These are phyloP conservation scores for Drosophila dunni DNA, from an alignment of 1,140 invertebrate genomes.

Conservation along the genomic window DNA sequence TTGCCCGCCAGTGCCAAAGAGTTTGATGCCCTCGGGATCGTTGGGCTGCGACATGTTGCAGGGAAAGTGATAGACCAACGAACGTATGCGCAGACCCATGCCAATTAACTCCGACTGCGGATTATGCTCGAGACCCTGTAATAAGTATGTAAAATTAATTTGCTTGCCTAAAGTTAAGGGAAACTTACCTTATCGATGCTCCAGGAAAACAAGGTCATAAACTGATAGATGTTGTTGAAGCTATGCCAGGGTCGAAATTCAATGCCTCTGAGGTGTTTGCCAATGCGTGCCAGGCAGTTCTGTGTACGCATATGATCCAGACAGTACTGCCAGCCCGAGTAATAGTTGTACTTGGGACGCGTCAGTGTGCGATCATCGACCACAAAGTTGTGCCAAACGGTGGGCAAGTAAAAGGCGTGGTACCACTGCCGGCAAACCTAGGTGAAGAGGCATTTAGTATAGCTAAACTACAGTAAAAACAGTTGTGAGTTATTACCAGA, in stretches of 20 bases:
- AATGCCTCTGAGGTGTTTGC: slow-evolving; percentile 88
- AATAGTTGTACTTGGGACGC: slow-evolving; percentile 91
- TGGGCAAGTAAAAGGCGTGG: slow-evolving; percentile 89
- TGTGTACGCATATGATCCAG: slow-evolving; percentile 91
- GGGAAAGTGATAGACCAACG: slow-evolving; percentile 91
- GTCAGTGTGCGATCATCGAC: slow-evolving; percentile 91
- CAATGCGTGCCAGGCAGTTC: slow-evolving; percentile 89
- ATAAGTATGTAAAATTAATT: background rate
- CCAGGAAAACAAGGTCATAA: slow-evolving; percentile 92
- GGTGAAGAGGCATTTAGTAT: background rate
- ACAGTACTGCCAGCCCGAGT: slow-evolving; percentile 92
- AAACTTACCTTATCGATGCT: slow-evolving; percentile 86
- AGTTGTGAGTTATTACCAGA: slow-evolving; percentile 86
- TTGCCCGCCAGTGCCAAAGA: slow-evolving; percentile 92
- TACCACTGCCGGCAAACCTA: slow-evolving; percentile 87
- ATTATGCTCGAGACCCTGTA: slow-evolving; percentile 51
- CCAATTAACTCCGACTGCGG: slow-evolving; percentile 82
- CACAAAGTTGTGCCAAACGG: slow-evolving; percentile 90
- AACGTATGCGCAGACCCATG: slow-evolving; percentile 87
- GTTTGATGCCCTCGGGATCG: slow-evolving; percentile 87
- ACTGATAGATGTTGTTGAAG: slow-evolving; percentile 94
- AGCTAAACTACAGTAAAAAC: background rate
- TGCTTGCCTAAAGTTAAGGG: background rate
- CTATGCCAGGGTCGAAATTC: slow-evolving; percentile 91
- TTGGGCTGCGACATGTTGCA: slow-evolving; percentile 90